Evolutionary conservation across 2,797 vertebrate genomes (phyloP).

Genomic region (Odontamblyopus lacepedii): DNA sequence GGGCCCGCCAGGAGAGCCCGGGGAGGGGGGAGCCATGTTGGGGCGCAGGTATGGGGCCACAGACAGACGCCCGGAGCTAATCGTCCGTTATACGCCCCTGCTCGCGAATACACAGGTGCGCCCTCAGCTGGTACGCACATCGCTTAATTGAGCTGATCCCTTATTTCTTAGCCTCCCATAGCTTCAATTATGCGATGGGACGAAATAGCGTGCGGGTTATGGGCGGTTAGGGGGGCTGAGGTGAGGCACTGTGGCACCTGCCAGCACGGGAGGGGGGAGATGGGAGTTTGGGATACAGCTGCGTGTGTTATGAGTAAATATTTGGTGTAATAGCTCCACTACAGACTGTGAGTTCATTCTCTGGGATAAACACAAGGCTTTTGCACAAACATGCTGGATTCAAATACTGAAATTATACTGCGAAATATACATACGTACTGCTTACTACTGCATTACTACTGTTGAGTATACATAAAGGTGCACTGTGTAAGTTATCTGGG

Average conservation of each 20-base stretch:
- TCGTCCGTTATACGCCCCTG: slow-evolving; percentile 70
- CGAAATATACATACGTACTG: not conserved
- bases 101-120: slow-evolving; percentile 76
- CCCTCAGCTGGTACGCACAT: slow-evolving; percentile 73
- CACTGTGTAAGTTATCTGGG: no score
- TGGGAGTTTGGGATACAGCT: not conserved
- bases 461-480: no score
- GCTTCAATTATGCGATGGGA: slow-evolving; percentile 69
- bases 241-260: slow-evolving; percentile 39
- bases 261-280: slow-evolving; percentile 14
- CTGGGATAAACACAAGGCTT: not conserved
- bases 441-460: no score
- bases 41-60: slow-evolving; percentile 65
- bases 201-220: slow-evolving; percentile 55
- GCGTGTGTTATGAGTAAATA: slow-evolving; percentile 7
- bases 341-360: not conserved
- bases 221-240: slow-evolving; percentile 52
- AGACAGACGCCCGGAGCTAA: slow-evolving; percentile 69
- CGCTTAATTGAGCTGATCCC: slow-evolving; percentile 83
- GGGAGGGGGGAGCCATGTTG: slow-evolving; percentile 55
- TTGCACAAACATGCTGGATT: not conserved
- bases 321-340: not conserved
- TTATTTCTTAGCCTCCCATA: slow-evolving; percentile 79
- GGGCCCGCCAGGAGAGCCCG: slow-evolving; percentile 59
- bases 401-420: not conserved